Evolutionary conservation across 2,888 invertebrate species (phyloP), one percentile per base, ranked within the genome.

Genomic region (Tachina grossa): DNA sequence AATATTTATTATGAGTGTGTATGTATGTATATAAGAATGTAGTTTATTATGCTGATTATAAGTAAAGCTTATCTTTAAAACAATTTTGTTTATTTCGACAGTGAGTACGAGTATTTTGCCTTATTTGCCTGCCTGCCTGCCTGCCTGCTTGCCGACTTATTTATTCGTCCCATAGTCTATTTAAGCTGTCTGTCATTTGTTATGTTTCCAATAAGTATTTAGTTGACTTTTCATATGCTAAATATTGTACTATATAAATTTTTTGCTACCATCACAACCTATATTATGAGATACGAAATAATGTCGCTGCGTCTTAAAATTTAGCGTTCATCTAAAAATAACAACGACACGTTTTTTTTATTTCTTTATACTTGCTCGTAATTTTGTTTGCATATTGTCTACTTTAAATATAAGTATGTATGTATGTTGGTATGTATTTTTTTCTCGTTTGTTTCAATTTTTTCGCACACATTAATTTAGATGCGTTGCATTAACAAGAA

Each of bases 31-130:
- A 69, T 75, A 5, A 11, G 3, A 59, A 39, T 59, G 31, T 72
- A 75, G 16, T 72, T 80, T 76, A 76, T 71, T 81, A 39, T 77
- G 55, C 19, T 75, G 69, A 74, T 74, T 75, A 76, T 66, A 72
- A 69, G 57, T 57, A 72, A 69, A 85, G 77, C 82, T 85, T 85
- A 85, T 85, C 85, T 77, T 39, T 57, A 11, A 79, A 84, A 76
- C 19, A 59, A 43, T 81, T 63, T 65, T 77, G 47, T 76, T 53
- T 77, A 61, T 81, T 72, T 77, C 43, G 43, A 57, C 39, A 68
- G 65, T 53, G 14, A 63, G 57, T 47, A 53, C 41, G 49, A 66
- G n/a, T 59, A 43, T 45, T 59, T 61, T 45, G 51, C 19, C 19
- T 61, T n/a, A n/a, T n/a, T n/a, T 45, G 31, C 31, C 4, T 31